phyloP scores from a whole-genome alignment of 2,113 vertebrate genomes.

The Maccullochella peelii region DNA sequence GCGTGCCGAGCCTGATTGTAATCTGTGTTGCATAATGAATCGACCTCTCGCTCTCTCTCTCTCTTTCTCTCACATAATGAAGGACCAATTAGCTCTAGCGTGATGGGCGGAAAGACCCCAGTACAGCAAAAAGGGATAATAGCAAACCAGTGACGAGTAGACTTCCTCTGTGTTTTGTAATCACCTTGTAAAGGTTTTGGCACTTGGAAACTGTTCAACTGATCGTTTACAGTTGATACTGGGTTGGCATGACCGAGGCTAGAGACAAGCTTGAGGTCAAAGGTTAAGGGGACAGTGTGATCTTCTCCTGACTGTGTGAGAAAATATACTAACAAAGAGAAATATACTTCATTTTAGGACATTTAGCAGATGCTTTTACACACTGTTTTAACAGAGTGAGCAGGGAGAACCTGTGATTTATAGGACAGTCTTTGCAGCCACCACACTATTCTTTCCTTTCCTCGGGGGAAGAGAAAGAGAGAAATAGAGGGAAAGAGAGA shows the following conservation, averaged over 20 bases:
- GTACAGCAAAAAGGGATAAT: conserved; percentile 13
- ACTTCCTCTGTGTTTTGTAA: neutral
- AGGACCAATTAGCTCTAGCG: conserved; percentile 29
- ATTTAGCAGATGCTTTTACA: conserved; percentile 2
- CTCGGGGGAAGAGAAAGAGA: neutral
- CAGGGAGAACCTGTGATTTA: neutral
- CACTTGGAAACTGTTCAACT: neutral
- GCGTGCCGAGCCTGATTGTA: conserved; percentile 55
- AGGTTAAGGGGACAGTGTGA: neutral
- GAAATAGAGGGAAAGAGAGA: neutral
- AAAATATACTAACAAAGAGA: neutral
- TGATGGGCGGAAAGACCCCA: conserved; percentile 6
- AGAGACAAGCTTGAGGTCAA: conserved; percentile 15
- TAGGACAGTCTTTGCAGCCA: neutral
- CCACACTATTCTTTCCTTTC: neutral
- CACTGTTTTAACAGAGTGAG: neutral
- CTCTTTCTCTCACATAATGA: conserved; percentile 24
- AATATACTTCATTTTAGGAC: neutral
- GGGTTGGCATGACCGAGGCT: neutral
- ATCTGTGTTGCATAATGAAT: conserved; percentile 75
- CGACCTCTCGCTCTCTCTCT: conserved; percentile 32
- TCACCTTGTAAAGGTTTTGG: conserved; percentile 20
- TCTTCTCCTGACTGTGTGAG: neutral
- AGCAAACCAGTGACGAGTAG: neutral
- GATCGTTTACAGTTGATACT: neutral